Evolutionary conservation across 2,888 invertebrate genomes (phyloP), one percentile per base, ranked within the genome.

Genomic region (Crepidodera aurea): DNA sequence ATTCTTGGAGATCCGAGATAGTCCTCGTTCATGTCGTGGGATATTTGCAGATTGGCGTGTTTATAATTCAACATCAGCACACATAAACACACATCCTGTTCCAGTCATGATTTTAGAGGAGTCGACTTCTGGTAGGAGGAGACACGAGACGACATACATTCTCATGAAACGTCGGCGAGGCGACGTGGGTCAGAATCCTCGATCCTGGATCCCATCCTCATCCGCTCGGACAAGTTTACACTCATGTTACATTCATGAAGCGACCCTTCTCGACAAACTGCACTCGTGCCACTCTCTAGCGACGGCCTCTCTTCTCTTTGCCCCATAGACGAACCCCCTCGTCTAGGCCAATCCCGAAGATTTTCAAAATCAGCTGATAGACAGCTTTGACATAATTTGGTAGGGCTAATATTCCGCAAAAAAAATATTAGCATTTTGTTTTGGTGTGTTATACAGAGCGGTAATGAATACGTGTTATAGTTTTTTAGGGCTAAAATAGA

Each of bases 181-280:
- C 62, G 62, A 63, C 61, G 60, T 40, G 69, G 68, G 66, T 64
- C 66, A 64, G 57, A 65, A 60, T 32, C 39, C 37, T 7, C 37
- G 12, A 51, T 51, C 40, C 53, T 40, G 25, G 53, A 53, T 53
- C 40, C 57, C 13, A 37, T 37, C 46, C 59, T 57, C 58, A 60
- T 54, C 34, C 62, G 64, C 59, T 60, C 55, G 69, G 68, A 68
- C 69, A 71, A 67, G 68, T 72, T 72, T 69, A 71, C 66, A 59
- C 70, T 73, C 71, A 73, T 73, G 72, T 72, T 65, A 72, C 69
- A 73, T 73, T 73, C 72, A 73, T 73, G 71, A 71, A 67, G 68
- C 69, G 64, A 66, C 67, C 69, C 69, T 67, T 67, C 68, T 64
- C 70, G 67, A 70, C 64, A 59, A 68, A 69, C 68, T 69, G 66